Conservation (phyloP, 2,888 invertebrate species). For the Halictus ligatus region DNA sequence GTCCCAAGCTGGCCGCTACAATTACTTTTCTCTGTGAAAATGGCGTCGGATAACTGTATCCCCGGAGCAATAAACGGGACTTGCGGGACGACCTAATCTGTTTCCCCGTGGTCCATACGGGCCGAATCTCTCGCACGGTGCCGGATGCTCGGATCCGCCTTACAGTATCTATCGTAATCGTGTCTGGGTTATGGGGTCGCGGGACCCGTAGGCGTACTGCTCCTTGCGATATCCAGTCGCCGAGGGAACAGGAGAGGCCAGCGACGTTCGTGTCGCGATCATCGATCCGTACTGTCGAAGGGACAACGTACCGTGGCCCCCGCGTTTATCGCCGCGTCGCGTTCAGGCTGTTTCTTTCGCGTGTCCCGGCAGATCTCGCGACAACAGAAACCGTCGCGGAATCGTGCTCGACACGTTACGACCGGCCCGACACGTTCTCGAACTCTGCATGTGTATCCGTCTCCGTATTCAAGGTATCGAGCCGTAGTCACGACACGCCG, state of each 20-base stretch:
- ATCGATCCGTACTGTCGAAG: conserved; percentile 51
- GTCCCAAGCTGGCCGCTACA: no score
- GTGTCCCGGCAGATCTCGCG: conserved; percentile 33
- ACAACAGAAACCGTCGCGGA: conserved; percentile 32
- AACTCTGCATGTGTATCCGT: neutral
- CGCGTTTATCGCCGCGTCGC: conserved; percentile 44
- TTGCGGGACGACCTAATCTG: no score
- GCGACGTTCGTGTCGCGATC: conserved; percentile 37
- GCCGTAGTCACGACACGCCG: conserved; percentile 29
- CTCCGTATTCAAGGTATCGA: neutral
- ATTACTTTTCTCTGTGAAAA: no score
- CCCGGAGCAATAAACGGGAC: no score
- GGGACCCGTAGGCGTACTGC: conserved; percentile 10
- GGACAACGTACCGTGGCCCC: conserved; percentile 25
- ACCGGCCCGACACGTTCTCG: conserved; percentile 4
- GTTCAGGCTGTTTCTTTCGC: conserved; percentile 41
- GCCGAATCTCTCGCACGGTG: neutral
- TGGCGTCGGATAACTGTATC: no score
- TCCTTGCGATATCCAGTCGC: conserved; percentile 38
- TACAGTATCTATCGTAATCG: neutral
- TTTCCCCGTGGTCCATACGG: no score
- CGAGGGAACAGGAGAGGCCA: conserved; percentile 30
- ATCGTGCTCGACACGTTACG: conserved; percentile 27
- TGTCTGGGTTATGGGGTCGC: neutral
- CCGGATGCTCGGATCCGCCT: neutral